Percentiles rank a stretch among this genome's conserved stretches.
phyloP scores from a whole-genome alignment of 2,888 invertebrate species.

The Himalopsyche japonica region DNA sequence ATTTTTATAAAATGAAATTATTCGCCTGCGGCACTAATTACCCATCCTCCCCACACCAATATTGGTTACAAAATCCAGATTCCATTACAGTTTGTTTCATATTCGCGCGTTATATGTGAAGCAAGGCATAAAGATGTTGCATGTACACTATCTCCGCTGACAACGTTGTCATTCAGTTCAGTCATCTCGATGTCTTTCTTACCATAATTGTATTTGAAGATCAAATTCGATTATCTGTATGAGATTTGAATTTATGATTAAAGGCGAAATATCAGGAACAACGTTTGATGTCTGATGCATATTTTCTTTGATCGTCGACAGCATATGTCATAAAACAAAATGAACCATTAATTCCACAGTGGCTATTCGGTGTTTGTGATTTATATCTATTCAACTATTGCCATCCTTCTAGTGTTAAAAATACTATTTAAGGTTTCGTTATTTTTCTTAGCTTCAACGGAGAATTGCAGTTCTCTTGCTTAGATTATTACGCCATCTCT shows the following conservation, averaged over 20 bases:
- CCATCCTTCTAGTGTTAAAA: slow-evolving; percentile 1
- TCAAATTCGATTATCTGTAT: no score
- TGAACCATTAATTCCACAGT: no score
- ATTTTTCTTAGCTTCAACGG: background rate
- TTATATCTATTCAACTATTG: background rate
- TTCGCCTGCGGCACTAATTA: background rate
- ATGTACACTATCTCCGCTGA: background rate
- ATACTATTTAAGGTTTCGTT: background rate
- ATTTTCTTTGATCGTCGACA: no score
- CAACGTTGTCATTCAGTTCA: background rate
- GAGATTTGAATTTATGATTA: no score
- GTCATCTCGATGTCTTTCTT: background rate
- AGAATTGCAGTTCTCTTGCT: background rate
- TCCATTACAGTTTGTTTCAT: background rate
- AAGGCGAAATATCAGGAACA: no score
- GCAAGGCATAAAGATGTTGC: background rate
- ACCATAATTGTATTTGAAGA: no score
- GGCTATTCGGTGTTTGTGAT: no score
- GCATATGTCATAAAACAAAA: no score
- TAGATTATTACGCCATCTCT: background rate
- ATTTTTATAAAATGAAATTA: background rate
- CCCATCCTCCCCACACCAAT: background rate
- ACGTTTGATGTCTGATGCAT: no score
- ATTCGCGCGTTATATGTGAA: background rate
- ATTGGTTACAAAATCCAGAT: background rate